Evolutionary conservation across 2,888 invertebrate genomes (phyloP), one percentile per base, ranked within the genome.

Genomic region (Xestia rhomboidea): DNA sequence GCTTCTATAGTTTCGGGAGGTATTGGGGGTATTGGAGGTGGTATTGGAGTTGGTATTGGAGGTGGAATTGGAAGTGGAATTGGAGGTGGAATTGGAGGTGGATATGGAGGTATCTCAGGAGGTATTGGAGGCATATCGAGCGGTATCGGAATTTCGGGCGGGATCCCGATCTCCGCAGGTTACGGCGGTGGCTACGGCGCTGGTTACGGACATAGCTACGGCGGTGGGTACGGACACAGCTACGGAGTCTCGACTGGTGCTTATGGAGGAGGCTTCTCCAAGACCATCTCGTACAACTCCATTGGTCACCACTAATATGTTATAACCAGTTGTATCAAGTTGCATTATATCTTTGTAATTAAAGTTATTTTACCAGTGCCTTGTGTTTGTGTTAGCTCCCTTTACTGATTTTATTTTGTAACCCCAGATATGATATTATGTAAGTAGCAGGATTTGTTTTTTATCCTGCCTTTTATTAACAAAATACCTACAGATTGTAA

Each of bases 241-340:
- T 77, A 82, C 13, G 85, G 85, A 13, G n/a, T 86, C 6, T 68
- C 86, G 8, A 49, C 82, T 11, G 87, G 87, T 1, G 81, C 41
- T 2, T 60, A 82, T 30, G 76, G 83, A 27, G 76, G 82, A 68
- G 80, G 86, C 10, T 78, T 77, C 63, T 79, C 84, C 34, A 88
- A 88, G 38, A 88, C 89, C 54, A 77, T 88, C 64, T 80, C 88
- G 62, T 88, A 87, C 77, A 88, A 89, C 60, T 75, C 84, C 24
- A 74, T 88, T 68, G 82, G 88, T 68, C 86, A 87, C 69, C 87
- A 80, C 57, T 89, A 84, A 88, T 66, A 78, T 64, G 68, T 68
- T 71, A 49, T 72, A 75, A 64, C 62, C 68, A 76, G 66, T 75
- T 78, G 49, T 80, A 78, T 69, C 38, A 77, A 76, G 66, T 71